Evolutionary conservation across 2,113 vertebrate genomes (phyloP).

Genomic region (Pseudorasbora parva): DNA sequence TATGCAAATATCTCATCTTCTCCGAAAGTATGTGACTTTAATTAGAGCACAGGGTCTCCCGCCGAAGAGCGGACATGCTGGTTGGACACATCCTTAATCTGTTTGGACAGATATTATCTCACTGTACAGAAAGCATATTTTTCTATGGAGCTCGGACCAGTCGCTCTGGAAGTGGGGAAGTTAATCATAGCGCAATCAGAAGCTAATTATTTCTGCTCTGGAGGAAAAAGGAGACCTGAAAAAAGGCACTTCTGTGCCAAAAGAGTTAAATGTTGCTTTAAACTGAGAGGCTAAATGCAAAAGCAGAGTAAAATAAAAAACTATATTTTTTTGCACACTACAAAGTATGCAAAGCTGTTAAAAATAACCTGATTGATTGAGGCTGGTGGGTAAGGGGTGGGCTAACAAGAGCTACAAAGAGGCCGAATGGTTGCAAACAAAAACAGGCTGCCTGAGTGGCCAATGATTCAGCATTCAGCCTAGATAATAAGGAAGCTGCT

Average conservation of each 20-base stretch:
- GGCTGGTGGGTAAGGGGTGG: constrained; percentile 52
- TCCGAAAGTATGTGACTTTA: constrained; percentile 49
- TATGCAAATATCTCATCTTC: constrained; percentile 54
- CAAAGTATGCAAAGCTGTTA: background rate
- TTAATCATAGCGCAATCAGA: constrained; percentile 53
- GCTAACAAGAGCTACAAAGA: constrained; percentile 10
- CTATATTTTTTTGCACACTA: background rate
- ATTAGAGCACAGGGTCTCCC: constrained; percentile 50
- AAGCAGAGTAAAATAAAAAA: background rate
- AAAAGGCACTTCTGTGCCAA: constrained; percentile 41
- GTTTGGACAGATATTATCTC: constrained; percentile 51
- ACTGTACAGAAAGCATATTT: constrained; percentile 44
- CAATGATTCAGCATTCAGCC: constrained; percentile 25
- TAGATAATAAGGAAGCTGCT: too few species aligned
- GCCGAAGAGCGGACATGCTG: constrained; percentile 36
- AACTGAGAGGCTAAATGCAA: constrained; percentile 9
- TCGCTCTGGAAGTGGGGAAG: constrained; percentile 27
- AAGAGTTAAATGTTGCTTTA: constrained; percentile 32
- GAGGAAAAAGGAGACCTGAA: constrained; percentile 36
- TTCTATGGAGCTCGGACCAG: constrained; percentile 10
- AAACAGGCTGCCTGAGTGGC: background rate
- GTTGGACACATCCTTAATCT: constrained; percentile 46
- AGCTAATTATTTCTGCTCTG: constrained; percentile 52
- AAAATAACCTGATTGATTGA: constrained; percentile 33
- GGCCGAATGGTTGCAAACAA: constrained; percentile 58